A percentile compares a stretch with the other conserved stretches of the same genome.
phyloP scores from a whole-genome alignment of 2,797 vertebrate genomes.

The Eulemur mongoz region DNA sequence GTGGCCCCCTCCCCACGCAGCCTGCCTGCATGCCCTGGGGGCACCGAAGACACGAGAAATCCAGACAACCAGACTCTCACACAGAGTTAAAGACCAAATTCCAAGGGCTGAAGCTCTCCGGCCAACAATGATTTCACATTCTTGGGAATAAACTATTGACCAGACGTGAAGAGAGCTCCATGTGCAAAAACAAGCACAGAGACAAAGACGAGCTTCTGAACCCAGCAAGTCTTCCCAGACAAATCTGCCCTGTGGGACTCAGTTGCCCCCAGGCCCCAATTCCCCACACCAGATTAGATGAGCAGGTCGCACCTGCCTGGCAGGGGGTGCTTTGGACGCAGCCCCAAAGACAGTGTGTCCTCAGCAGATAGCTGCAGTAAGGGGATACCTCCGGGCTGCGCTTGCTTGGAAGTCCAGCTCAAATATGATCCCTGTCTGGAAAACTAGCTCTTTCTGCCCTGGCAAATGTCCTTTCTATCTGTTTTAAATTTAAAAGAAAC shows the following conservation, averaged over 20 bases:
- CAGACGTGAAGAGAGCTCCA: slow-evolving; percentile 82
- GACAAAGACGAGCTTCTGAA: slow-evolving; percentile 54
- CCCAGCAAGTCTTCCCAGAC: slow-evolving; percentile 28
- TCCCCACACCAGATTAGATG: background rate
- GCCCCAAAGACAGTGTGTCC: background rate
- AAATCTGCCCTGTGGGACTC: background rate
- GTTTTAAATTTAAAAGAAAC: slow-evolving; percentile 67
- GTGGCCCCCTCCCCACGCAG: background rate
- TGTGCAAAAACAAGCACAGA: slow-evolving; percentile 77
- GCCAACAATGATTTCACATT: slow-evolving; percentile 87
- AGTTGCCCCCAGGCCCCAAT: slow-evolving; percentile 46
- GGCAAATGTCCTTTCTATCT: slow-evolving; percentile 62
- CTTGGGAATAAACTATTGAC: slow-evolving; percentile 83
- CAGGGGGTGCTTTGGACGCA: background rate
- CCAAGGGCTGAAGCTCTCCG: slow-evolving; percentile 60
- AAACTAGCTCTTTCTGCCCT: slow-evolving; percentile 46
- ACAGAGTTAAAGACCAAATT: slow-evolving; percentile 79
- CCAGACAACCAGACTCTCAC: slow-evolving; percentile 12
- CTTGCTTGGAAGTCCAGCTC: slow-evolving; percentile 20
- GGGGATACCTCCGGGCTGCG: background rate
- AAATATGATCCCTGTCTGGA: slow-evolving; percentile 54
- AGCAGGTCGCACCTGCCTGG: background rate
- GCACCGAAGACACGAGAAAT: background rate
- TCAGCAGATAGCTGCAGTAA: background rate
- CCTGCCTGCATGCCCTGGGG: background rate